Conservation (phyloP, 64 coral and sea anemone species). For the Stichodactyla mertensii region DNA sequence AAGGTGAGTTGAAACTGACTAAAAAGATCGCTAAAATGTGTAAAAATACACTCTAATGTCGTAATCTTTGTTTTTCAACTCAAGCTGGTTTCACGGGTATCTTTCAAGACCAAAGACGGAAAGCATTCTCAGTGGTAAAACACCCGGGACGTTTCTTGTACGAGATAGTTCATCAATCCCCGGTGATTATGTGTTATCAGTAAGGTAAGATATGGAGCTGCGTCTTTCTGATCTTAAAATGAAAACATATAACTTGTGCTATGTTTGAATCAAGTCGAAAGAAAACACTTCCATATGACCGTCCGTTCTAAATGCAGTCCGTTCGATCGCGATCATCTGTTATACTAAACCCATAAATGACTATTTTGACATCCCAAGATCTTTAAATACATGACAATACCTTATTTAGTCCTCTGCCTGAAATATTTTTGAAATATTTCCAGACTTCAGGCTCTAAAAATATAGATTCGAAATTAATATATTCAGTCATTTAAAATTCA, state of each 20-base stretch:
- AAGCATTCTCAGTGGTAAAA: conserved; percentile 59
- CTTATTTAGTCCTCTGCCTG: background rate
- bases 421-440: background rate
- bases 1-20: background rate
- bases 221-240: background rate
- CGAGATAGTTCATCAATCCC: conserved; percentile 81
- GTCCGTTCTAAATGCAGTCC: background rate
- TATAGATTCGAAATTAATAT: background rate
- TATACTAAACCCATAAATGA: background rate
- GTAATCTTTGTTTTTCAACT: background rate
- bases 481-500: background rate
- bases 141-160: conserved; percentile 79
- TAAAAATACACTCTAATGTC: background rate
- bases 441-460: background rate
- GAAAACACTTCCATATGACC: background rate
- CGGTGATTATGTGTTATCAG: conserved; percentile 88
- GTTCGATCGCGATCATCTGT: background rate
- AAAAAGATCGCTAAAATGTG: background rate
- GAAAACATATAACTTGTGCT: background rate
- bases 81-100: conserved; percentile 82
- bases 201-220: conserved; percentile 48
- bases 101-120: conserved; percentile 52
- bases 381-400: background rate
- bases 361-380: background rate
- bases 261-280: background rate